phyloP scores from a whole-genome alignment of 1,140 invertebrate species.

The Archivesica marissinica region DNA sequence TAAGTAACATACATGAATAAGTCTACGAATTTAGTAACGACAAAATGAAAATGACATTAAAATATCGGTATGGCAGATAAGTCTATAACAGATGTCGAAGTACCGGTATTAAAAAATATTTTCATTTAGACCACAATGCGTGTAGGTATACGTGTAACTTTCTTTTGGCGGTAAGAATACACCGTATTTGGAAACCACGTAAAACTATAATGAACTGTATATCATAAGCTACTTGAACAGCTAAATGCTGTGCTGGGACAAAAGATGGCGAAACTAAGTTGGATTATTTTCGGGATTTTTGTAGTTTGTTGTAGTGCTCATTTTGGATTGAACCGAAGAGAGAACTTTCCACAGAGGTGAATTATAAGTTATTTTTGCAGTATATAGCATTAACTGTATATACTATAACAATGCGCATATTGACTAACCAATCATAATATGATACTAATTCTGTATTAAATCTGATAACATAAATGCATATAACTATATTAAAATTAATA shows the following conservation, averaged over 20 bases:
- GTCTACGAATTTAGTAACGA: no score
- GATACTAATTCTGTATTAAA: no score
- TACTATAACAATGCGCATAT: no score
- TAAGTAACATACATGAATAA: no score
- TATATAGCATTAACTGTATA: no score
- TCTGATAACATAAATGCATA: no score
- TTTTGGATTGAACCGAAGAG: constrained; percentile 35
- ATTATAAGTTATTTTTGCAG: no score
- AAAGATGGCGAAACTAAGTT: constrained; percentile 33
- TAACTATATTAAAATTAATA: no score
- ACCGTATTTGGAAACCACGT: not conserved
- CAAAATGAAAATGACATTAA: no score
- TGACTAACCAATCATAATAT: no score
- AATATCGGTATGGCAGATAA: not conserved
- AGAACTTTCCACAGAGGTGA: constrained; percentile 27
- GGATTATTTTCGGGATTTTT: constrained; percentile 50
- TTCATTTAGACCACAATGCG: not conserved
- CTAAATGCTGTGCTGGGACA: not conserved
- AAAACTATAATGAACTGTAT: not conserved
- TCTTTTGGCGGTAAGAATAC: not conserved
- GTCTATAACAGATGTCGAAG: not conserved
- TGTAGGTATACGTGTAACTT: no score
- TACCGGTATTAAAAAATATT: not conserved
- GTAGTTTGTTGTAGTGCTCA: constrained; percentile 36
- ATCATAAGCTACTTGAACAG: not conserved